These are phyloP conservation scores for Anabacerthia variegaticeps DNA, from an alignment of 2,797 vertebrate species.

Conservation along the genomic window DNA sequence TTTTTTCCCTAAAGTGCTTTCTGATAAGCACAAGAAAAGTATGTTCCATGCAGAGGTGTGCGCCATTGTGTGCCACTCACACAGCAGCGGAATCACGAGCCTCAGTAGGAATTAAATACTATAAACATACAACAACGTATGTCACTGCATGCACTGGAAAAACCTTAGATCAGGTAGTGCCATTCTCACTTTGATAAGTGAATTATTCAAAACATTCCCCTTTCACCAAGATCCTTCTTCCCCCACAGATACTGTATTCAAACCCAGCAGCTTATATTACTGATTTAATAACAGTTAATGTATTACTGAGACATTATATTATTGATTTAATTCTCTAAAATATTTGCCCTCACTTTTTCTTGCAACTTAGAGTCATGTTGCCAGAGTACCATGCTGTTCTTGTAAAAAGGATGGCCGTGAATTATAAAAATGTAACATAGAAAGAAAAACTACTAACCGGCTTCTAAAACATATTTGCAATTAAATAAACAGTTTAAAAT, in stretches of 20 bases:
- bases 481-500: neutral
- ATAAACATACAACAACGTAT: neutral
- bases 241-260: neutral
- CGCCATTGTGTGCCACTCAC: neutral
- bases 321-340: neutral
- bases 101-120: neutral
- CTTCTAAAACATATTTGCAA: neutral
- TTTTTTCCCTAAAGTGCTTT: neutral
- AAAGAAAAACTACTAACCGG: neutral
- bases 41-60: neutral
- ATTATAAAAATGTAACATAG: neutral
- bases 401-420: neutral
- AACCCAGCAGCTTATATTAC: neutral
- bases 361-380: neutral
- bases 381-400: neutral
- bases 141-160: neutral
- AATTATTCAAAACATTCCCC: neutral
- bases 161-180: neutral
- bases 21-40: neutral
- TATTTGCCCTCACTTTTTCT: neutral
- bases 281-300: neutral
- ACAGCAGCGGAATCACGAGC: neutral
- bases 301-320: neutral
- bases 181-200: neutral
- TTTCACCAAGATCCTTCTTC: neutral